A percentile compares a stretch with the other conserved stretches of the same genome.
These are phyloP conservation scores for Tetragnatha versicolor DNA, from an alignment of 1,140 invertebrate species.

Conservation along the genomic window DNA sequence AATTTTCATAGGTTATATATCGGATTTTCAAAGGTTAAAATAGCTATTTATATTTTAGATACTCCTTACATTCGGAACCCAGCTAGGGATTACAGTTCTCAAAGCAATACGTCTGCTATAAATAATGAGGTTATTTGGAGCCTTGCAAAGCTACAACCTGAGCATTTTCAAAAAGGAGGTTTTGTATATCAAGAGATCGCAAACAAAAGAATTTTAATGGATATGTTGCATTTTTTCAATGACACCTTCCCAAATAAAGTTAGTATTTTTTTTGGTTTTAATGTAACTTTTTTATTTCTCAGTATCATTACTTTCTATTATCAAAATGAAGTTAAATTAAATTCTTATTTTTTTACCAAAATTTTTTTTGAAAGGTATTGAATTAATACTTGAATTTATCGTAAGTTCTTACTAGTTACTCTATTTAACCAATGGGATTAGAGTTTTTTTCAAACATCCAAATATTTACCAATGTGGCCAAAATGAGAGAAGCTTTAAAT, in stretches of 20 bases:
- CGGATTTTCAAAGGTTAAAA: too few relatives aligned
- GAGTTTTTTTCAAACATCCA: too few relatives aligned
- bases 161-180: slow-evolving; percentile 18
- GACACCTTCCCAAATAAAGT: slow-evolving; percentile 20
- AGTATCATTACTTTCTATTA: too few relatives aligned
- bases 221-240: background rate
- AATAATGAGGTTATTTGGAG: slow-evolving; percentile 14
- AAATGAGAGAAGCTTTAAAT: too few relatives aligned
- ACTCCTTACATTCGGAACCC: slow-evolving; percentile 1
- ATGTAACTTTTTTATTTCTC: background rate
- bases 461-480: too few relatives aligned
- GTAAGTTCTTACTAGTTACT: too few relatives aligned
- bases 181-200: slow-evolving; percentile 1
- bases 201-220: background rate
- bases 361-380: too few relatives aligned
- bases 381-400: too few relatives aligned
- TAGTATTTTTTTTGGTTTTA: background rate
- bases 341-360: too few relatives aligned
- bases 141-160: background rate
- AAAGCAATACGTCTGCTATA: background rate
- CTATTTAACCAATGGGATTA: too few relatives aligned
- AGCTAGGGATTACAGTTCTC: background rate
- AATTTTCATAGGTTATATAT: too few relatives aligned
- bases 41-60: background rate
- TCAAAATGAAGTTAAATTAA: too few relatives aligned